Conservation (phyloP, 2,888 invertebrate species). For the Cecidostiba fungosa region DNA sequence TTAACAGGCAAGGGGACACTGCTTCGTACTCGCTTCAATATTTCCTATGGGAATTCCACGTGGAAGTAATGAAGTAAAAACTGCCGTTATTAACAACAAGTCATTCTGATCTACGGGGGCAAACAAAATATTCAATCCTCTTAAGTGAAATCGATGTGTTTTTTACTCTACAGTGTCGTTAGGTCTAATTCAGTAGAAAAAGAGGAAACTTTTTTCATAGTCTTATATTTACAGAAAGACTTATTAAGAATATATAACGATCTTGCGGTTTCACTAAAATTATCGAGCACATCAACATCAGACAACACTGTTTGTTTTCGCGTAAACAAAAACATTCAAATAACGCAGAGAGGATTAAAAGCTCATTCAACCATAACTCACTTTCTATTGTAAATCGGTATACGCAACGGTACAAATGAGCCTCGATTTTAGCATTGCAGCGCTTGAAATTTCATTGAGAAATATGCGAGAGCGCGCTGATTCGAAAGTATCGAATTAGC, state of each 20-base stretch:
- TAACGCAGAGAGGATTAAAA: slow-evolving; percentile 50
- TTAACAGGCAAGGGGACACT: neutral
- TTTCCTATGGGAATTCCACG: neutral
- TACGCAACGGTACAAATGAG: slow-evolving; percentile 70
- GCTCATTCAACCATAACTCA: slow-evolving; percentile 68
- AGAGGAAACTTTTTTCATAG: too few relatives aligned
- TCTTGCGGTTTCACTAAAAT: neutral
- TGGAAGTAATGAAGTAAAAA: neutral
- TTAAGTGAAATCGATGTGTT: neutral
- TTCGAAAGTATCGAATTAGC: slow-evolving; percentile 58
- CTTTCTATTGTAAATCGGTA: slow-evolving; percentile 67
- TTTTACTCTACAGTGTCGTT: neutral
- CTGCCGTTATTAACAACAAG: neutral
- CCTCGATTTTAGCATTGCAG: slow-evolving; percentile 67
- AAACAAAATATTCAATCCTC: neutral
- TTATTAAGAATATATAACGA: too few relatives aligned
- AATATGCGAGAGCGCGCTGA: slow-evolving; percentile 22
- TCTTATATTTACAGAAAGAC: too few relatives aligned
- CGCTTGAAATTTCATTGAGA: slow-evolving; percentile 47
- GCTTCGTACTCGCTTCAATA: neutral
- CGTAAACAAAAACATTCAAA: neutral
- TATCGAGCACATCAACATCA: neutral
- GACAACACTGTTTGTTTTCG: neutral
- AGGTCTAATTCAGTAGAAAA: too few relatives aligned
- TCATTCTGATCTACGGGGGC: neutral